Conservation (phyloP, 2,888 invertebrate species). For the Aromia moschata region DNA sequence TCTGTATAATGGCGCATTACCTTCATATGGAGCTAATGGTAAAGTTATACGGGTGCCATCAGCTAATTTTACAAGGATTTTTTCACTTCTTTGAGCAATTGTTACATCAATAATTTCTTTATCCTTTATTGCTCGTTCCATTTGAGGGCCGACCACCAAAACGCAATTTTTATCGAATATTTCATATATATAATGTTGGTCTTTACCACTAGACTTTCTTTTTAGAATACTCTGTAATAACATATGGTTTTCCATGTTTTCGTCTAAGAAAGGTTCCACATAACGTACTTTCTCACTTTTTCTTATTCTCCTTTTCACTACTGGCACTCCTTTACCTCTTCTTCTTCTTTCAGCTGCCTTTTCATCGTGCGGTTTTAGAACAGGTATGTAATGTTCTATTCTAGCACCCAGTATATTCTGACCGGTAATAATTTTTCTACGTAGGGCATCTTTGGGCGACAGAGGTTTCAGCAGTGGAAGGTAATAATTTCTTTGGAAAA, state of each 20-base stretch:
- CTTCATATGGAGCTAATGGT: slow-evolving; percentile 62
- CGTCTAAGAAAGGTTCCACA: slow-evolving; percentile 58
- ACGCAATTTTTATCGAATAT: slow-evolving; percentile 76
- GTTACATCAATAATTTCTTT: slow-evolving; percentile 80
- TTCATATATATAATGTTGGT: slow-evolving; percentile 74
- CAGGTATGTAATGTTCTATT: slow-evolving; percentile 80
- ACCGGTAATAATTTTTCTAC: slow-evolving; percentile 81
- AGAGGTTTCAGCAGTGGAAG: slow-evolving; percentile 82
- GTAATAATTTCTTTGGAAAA: slow-evolving; percentile 83
- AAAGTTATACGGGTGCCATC: slow-evolving; percentile 76
- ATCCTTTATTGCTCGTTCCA: slow-evolving; percentile 79
- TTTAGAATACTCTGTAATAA: slow-evolving; percentile 63
- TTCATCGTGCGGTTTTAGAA: slow-evolving; percentile 66
- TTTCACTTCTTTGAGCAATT: slow-evolving; percentile 78
- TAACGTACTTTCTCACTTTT: slow-evolving; percentile 53
- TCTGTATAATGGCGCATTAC: slow-evolving; percentile 52
- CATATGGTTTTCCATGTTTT: slow-evolving; percentile 57
- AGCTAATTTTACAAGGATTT: slow-evolving; percentile 73
- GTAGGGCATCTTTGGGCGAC: slow-evolving; percentile 81
- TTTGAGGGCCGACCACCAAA: slow-evolving; percentile 74
- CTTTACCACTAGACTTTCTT: slow-evolving; percentile 66
- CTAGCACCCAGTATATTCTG: slow-evolving; percentile 70
- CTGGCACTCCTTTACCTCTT: slow-evolving; percentile 57
- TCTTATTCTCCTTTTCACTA: slow-evolving; percentile 57
- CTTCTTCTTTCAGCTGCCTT: slow-evolving; percentile 51